A percentile compares a stretch with the other conserved stretches of the same genome.
phyloP scores from a whole-genome alignment of 35 echinoderm and acorn worm genomes.

The Stichopus chloronotus region DNA sequence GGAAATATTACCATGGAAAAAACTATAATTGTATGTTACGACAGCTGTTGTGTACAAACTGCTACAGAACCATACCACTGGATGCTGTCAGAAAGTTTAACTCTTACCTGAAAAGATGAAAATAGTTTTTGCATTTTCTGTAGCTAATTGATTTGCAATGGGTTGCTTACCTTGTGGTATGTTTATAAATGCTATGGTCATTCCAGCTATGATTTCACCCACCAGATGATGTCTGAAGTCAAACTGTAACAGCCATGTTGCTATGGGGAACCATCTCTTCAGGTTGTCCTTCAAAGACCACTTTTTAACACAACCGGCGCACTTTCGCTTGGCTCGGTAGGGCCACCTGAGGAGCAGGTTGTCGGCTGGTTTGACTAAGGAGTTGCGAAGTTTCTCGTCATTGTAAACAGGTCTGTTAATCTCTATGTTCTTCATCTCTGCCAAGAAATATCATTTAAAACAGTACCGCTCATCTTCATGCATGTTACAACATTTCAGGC shows the following conservation, averaged over 20 bases:
- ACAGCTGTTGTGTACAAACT: too few relatives aligned
- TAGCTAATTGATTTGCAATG: too few relatives aligned
- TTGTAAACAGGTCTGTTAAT: constrained; percentile 13
- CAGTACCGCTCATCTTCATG: too few relatives aligned
- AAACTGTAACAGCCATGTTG: constrained; percentile 32
- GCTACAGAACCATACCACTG: too few relatives aligned
- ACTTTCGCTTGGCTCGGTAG: constrained; percentile 9
- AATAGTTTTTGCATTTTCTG: too few relatives aligned
- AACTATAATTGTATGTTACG: too few relatives aligned
- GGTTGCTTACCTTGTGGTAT: constrained; percentile 47
- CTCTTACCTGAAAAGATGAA: too few relatives aligned
- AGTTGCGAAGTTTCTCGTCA: not conserved
- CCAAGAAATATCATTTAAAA: not conserved
- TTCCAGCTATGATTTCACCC: constrained; percentile 26
- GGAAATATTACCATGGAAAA: too few relatives aligned
- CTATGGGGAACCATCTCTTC: constrained; percentile 24
- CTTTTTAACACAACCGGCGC: not conserved
- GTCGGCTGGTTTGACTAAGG: not conserved
- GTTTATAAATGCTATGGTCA: constrained; percentile 40
- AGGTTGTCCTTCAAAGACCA: not conserved
- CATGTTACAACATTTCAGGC: too few relatives aligned
- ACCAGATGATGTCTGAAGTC: not conserved
- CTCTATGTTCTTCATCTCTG: constrained; percentile 12
- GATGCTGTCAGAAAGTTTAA: too few relatives aligned
- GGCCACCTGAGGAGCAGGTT: constrained; percentile 3